These are phyloP conservation scores for Nymphalis polychloros DNA, from an alignment of 2,888 invertebrate genomes.

Conservation along the genomic window DNA sequence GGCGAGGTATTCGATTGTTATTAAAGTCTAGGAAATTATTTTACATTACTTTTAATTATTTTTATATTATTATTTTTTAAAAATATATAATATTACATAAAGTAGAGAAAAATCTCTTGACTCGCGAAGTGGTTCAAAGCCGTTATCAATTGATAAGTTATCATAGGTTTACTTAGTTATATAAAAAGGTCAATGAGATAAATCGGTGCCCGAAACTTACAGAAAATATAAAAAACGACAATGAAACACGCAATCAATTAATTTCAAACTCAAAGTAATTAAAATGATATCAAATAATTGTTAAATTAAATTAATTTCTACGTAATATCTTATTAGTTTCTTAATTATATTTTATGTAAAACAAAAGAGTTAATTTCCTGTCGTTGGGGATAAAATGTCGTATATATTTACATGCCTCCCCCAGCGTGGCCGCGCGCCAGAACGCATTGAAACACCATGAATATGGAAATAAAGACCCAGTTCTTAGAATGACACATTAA, in stretches of 20 bases:
- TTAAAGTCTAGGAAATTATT: no score
- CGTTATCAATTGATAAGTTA: background rate
- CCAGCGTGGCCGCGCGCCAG: conserved; percentile 25
- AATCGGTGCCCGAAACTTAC: background rate
- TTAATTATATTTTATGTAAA: background rate
- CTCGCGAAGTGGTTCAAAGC: background rate
- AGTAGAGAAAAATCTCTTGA: background rate
- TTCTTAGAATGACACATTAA: conserved; percentile 34
- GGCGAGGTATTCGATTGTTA: no score
- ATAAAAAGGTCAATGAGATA: conserved; percentile 5
- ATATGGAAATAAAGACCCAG: conserved; percentile 42
- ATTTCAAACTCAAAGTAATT: no score
- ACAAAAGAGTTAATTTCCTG: conserved; percentile 28
- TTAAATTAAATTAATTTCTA: no score
- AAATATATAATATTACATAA: background rate
- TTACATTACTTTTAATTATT: no score
- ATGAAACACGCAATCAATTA: no score
- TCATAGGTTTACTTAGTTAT: background rate
- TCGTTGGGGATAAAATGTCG: conserved; percentile 29
- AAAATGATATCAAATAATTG: no score
- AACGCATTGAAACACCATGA: conserved; percentile 42
- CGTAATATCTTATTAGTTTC: background rate
- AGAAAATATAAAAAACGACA: background rate
- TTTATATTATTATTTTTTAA: no score
- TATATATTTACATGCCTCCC: conserved; percentile 30